Evolutionary conservation across 1,140 invertebrate species (phyloP).

Genomic region (Meloidogyne floridensis): DNA sequence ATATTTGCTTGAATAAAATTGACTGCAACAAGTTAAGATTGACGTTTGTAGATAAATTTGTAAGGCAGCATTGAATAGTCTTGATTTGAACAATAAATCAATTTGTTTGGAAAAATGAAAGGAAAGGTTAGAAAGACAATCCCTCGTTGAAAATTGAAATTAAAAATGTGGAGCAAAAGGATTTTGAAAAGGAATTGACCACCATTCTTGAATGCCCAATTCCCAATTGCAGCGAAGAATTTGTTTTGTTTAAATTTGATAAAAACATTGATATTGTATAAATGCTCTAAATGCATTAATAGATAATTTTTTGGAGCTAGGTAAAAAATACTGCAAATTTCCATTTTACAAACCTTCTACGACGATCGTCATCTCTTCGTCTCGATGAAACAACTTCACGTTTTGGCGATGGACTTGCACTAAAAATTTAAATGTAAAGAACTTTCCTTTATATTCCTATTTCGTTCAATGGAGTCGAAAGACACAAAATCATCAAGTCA

Average conservation of each 20-base stretch:
- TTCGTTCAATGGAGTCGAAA: not conserved
- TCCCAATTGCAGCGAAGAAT: slow-evolving; percentile 5
- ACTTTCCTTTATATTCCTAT: no score
- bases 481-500: not conserved
- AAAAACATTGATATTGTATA: slow-evolving; percentile 14
- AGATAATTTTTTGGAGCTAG: slow-evolving; percentile 10
- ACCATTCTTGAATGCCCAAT: slow-evolving; percentile 4
- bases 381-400: slow-evolving; percentile 26
- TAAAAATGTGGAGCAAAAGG: not conserved
- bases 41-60: slow-evolving; percentile 11
- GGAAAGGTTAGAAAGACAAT: not conserved
- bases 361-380: slow-evolving; percentile 15
- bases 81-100: slow-evolving; percentile 20
- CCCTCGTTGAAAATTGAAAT: not conserved
- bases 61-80: slow-evolving; percentile 10
- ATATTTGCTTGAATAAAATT: slow-evolving; percentile 3
- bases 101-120: slow-evolving; percentile 25
- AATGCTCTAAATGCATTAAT: slow-evolving; percentile 9
- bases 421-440: not conserved
- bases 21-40: not conserved
- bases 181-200: slow-evolving; percentile 6
- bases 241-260: slow-evolving; percentile 6
- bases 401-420: slow-evolving; percentile 19
- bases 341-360: slow-evolving; percentile 7
- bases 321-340: not conserved